Percentiles rank a stretch among this genome's conserved stretches.
These are phyloP conservation scores for Cephus spinipes DNA, from an alignment of 2,888 invertebrate genomes.

Conservation along the genomic window DNA sequence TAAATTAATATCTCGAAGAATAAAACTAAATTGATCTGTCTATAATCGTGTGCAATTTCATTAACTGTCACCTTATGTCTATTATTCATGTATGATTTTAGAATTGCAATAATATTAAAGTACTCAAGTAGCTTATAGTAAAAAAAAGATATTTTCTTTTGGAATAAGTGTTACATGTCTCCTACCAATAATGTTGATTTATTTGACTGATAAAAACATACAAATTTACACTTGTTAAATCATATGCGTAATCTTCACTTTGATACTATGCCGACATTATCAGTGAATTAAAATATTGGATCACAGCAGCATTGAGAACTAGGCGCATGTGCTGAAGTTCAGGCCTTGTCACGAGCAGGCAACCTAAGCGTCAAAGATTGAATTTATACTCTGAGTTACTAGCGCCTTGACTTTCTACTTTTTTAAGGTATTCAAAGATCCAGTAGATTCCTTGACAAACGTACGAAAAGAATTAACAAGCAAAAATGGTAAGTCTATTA, in stretches of 20 bases:
- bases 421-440: background rate
- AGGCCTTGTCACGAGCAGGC: background rate
- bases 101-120: background rate
- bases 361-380: background rate
- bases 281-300: background rate
- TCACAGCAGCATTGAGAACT: background rate
- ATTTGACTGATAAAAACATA: background rate
- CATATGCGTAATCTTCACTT: background rate
- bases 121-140: background rate
- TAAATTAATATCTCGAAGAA: background rate
- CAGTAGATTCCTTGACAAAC: background rate
- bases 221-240: background rate
- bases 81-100: background rate
- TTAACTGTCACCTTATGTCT: background rate
- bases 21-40: background rate
- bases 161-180: background rate
- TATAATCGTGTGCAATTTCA: background rate
- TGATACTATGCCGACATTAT: background rate
- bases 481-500: slow-evolving; percentile 1
- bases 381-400: background rate
- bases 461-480: background rate
- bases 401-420: background rate
- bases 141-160: background rate
- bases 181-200: background rate
- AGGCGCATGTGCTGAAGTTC: background rate